Evolutionary conservation across 2,888 invertebrate species (phyloP).

Genomic region (Sesia apiformis): DNA sequence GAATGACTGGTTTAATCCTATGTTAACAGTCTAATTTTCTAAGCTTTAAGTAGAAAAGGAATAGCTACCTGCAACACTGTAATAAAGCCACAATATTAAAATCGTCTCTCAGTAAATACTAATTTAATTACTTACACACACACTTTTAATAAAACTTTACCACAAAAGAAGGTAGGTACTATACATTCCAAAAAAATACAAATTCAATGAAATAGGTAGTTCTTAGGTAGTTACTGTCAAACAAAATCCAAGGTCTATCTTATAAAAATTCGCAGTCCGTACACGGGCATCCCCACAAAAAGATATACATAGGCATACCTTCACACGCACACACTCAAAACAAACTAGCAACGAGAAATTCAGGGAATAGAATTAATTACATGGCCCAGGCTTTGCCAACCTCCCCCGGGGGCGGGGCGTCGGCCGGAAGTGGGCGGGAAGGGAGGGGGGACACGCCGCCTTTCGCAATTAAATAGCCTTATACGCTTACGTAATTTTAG

Average conservation of each 20-base stretch:
- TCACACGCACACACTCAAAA: constrained; percentile 10
- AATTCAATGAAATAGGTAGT: too few relatives aligned
- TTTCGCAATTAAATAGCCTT: constrained; percentile 32
- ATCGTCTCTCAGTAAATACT: too few relatives aligned
- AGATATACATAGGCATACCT: constrained; percentile 10
- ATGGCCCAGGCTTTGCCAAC: constrained; percentile 7
- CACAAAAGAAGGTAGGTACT: too few relatives aligned
- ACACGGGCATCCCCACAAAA: constrained; percentile 5
- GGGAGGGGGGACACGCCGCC: constrained; percentile 13
- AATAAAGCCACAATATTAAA: too few relatives aligned
- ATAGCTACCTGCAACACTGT: too few relatives aligned
- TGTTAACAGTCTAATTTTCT: too few relatives aligned
- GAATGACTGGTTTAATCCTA: too few relatives aligned
- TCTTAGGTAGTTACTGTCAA: too few relatives aligned
- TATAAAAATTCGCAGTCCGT: background rate
- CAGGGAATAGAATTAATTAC: constrained; percentile 51
- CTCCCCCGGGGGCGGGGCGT: constrained; percentile 10
- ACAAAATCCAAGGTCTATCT: background rate
- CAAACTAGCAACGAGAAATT: constrained; percentile 11
- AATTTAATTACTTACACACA: too few relatives aligned
- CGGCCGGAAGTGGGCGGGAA: constrained; percentile 6
- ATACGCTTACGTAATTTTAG: constrained; percentile 5
- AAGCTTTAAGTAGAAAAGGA: too few relatives aligned
- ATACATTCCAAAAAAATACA: too few relatives aligned
- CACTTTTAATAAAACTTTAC: too few relatives aligned